Percentiles rank a stretch among this genome's conserved stretches.
Conservation (phyloP, 2,888 invertebrate species). For the Phasia obesa region DNA sequence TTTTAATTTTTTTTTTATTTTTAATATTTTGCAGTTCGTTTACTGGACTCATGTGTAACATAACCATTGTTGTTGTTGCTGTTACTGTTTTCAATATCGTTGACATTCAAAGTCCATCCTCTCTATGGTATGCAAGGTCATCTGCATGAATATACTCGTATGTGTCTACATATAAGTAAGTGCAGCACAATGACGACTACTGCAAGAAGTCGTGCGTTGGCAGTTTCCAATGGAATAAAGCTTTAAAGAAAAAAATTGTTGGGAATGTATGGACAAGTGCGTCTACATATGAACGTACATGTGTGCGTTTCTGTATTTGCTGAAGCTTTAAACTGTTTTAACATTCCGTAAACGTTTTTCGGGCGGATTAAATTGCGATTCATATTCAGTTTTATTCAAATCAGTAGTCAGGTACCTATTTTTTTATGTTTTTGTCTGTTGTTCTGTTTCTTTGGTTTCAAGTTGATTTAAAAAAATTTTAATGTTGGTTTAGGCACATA, state of each 20-base stretch:
- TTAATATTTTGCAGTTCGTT: background rate
- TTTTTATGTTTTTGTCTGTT: background rate
- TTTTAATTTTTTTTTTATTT: background rate
- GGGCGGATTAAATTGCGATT: constrained; percentile 22
- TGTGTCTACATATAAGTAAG: constrained; percentile 47
- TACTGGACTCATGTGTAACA: constrained; percentile 25
- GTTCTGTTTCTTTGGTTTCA: constrained; percentile 9
- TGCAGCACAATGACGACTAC: no score
- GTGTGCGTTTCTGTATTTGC: background rate
- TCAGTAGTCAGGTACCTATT: background rate
- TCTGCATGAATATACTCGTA: constrained; percentile 11
- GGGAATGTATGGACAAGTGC: background rate
- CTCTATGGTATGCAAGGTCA: constrained; percentile 74
- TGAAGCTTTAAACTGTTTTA: constrained; percentile 13
- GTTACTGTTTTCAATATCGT: constrained; percentile 46
- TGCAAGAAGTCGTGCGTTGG: background rate
- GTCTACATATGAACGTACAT: no score
- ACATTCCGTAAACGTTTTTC: constrained; percentile 51
- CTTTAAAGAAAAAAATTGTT: background rate
- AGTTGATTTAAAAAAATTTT: constrained; percentile 1
- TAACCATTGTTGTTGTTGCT: background rate
- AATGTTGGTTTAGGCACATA: background rate
- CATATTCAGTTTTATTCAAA: background rate
- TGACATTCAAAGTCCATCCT: constrained; percentile 72
- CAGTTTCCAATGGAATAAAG: no score